phyloP scores from a whole-genome alignment of 2,797 vertebrate genomes.

The Enteromius treurensis region DNA sequence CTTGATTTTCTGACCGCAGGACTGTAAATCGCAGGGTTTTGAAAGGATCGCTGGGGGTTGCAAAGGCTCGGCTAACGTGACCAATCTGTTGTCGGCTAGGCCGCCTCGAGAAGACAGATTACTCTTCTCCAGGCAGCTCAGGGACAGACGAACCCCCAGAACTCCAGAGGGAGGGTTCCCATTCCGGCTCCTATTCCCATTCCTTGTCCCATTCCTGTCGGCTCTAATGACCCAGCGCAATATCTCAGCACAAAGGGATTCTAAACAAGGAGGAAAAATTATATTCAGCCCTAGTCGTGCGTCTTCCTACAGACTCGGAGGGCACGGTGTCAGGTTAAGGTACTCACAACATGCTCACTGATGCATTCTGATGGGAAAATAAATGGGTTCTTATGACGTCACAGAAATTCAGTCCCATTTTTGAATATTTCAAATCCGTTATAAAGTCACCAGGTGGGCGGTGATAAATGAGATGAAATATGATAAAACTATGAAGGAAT shows the following conservation, averaged over 20 bases:
- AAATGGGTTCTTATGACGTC: slow-evolving; percentile 6
- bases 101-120: slow-evolving; percentile 62
- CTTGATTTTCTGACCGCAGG: slow-evolving; percentile 36
- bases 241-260: slow-evolving; percentile 48
- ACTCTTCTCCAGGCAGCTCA: slow-evolving; percentile 44
- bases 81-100: slow-evolving; percentile 61
- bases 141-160: slow-evolving; percentile 48
- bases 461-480: slow-evolving; percentile 6
- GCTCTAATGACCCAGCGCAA: slow-evolving; percentile 44
- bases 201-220: slow-evolving; percentile 38
- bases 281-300: slow-evolving; percentile 45
- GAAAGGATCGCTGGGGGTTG: slow-evolving; percentile 42
- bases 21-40: slow-evolving; percentile 34
- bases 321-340: slow-evolving; percentile 14
- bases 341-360: slow-evolving; percentile 29
- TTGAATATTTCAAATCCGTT: neutral
- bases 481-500: neutral
- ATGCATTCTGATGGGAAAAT: slow-evolving; percentile 41
- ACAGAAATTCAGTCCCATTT: slow-evolving; percentile 2
- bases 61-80: slow-evolving; percentile 53
- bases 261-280: slow-evolving; percentile 47
- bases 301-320: slow-evolving; percentile 41
- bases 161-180: slow-evolving; percentile 60
- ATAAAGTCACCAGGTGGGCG: slow-evolving; percentile 2
- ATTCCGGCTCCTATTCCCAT: slow-evolving; percentile 47